A percentile compares a stretch with the other conserved stretches of the same genome.
Conservation (phyloP, 2,113 vertebrate genomes). For the Carassius gibelio region DNA sequence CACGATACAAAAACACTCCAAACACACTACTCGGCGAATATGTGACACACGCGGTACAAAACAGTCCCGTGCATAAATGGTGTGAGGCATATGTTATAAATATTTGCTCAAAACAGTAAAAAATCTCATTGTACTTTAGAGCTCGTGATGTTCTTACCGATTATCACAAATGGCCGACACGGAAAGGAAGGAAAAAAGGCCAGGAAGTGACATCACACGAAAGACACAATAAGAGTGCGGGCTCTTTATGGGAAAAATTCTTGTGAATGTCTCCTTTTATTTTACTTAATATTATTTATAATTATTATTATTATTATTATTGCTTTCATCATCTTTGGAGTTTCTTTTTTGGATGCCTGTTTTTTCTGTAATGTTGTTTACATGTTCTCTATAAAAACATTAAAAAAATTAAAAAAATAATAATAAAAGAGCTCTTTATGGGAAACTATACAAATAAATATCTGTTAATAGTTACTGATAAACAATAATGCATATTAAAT, state of each 20-base stretch:
- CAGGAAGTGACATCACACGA: conserved; percentile 29
- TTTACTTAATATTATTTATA: too few species aligned
- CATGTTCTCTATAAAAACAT: too few species aligned
- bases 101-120: neutral
- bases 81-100: neutral
- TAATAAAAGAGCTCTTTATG: neutral
- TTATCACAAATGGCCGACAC: conserved; percentile 44
- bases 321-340: too few species aligned
- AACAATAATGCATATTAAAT: too few species aligned
- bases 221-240: neutral
- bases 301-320: too few species aligned
- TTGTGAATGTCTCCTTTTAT: too few species aligned
- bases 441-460: neutral
- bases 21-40: neutral
- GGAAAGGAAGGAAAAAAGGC: conserved; percentile 47
- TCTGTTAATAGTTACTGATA: neutral
- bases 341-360: too few species aligned
- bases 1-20: neutral
- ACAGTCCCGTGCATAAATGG: neutral
- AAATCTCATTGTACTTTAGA: neutral
- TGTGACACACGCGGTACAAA: neutral
- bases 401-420: too few species aligned
- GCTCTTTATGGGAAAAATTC: neutral
- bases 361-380: too few species aligned
- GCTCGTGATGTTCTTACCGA: conserved; percentile 43